phyloP scores from a whole-genome alignment of 2,797 vertebrate species.

The Mus minutoides region DNA sequence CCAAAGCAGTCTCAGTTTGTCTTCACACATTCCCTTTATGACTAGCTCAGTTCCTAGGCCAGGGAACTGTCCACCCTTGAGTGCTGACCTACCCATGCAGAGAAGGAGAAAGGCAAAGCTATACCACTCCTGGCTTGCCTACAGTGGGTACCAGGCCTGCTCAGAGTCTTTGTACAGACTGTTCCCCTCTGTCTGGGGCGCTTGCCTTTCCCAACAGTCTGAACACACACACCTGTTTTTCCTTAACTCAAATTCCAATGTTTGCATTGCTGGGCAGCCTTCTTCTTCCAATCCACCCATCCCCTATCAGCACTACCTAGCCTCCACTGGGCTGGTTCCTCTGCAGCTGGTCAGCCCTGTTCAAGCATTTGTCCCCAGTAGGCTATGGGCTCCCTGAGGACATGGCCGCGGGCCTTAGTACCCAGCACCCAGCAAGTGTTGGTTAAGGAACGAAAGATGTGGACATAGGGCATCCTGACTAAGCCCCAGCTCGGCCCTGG shows the following conservation, averaged over 20 bases:
- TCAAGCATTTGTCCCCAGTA: not conserved
- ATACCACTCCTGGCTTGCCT: not conserved
- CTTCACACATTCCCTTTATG: not conserved
- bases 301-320: accelerated
- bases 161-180: not conserved
- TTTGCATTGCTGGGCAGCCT: not conserved
- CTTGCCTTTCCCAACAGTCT: not conserved
- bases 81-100: not conserved
- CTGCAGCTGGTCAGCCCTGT: not conserved
- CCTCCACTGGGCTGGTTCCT: not conserved
- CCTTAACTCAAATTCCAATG: not conserved
- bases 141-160: no score
- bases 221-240: not conserved
- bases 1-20: not conserved
- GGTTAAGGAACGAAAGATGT: not conserved
- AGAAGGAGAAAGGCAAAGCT: not conserved
- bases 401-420: not conserved
- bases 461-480: not conserved
- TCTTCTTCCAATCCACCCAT: not conserved
- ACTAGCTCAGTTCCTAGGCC: not conserved
- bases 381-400: not conserved
- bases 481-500: not conserved
- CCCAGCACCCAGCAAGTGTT: not conserved
- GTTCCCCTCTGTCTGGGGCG: not conserved
- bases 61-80: not conserved